Base-by-base conservation (phyloP, 2,888 invertebrate genomes). In the Ephialtes manifestator region DNA sequence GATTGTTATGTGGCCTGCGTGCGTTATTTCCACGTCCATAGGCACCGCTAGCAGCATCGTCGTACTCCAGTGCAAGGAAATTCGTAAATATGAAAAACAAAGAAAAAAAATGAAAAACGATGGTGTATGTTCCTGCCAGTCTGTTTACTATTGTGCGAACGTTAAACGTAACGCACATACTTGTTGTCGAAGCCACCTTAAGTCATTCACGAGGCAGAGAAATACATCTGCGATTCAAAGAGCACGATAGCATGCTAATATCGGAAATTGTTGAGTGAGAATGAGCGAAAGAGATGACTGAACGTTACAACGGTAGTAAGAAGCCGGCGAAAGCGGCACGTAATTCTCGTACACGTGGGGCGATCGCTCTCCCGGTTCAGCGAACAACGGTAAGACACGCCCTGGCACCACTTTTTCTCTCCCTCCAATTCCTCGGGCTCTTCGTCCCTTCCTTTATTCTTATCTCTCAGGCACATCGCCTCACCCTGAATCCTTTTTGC, bases 371-470 rank as follows among this genome's bases (percentile, higher is more conserved):
- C 77, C 43, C 63, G 48, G 67, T 65, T 63, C 55, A 63, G 35
- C 60, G 84, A 77, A 77, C 81, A 84, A 86, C 84, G 84, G 83
- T 78, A 75, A 75, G 85, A 77, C 65, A 82, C 86, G 76, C 84
- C 86, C 81, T 79, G 81, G 46, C 43, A 84, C 75, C 67, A 79
- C 63, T 65, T 68, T 35, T 58, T 51, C 55, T 68, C 68, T 39
- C 43, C 48, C 31, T 71, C 63, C 28, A 71, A 71, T 60, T 74
- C 28, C 20, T 31, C n/a, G 4, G n/a, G n/a, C 31, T 63, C 55
- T 13, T 77, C 43, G 24, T 60, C n/a, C 31, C 31, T 15, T 55
- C 15, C 68, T 55, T 4, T 43, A 39, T 80, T 53, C 13, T 60
- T 18, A 43, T 65, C 60, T n/a, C 60, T 4, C 60, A 7, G 35